Evolutionary conservation across 2,888 invertebrate genomes (phyloP), one percentile per base, ranked within the genome.

Genomic region (Ennomos quercinarius): DNA sequence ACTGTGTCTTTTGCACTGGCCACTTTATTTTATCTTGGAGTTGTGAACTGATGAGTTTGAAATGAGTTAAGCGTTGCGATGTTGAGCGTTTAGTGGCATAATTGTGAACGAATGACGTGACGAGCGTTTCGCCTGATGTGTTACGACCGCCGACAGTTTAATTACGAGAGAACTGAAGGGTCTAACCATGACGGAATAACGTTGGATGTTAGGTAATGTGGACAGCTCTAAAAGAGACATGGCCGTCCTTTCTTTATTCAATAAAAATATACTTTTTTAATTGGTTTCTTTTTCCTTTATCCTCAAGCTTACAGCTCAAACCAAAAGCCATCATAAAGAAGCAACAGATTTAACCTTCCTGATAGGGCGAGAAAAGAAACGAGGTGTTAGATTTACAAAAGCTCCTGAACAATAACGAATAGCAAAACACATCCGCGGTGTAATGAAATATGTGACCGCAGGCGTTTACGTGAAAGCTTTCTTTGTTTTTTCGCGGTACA

Each of bases 401-500:
- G 70, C 78, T 79, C 83, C 81, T 81, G 75, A 69, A 72, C 62
- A 70, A 76, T 77, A 74, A 72, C 70, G 63, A 56, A 68, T 63
- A 74, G 80, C 82, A 81, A 78, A 69, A 68, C 70, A 71, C 68
- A 72, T 70, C 66, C 67, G 68, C 61, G 66, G 54, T 65, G 71
- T 73, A 77, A 78, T 79, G 75, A 79, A 79, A 78, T 78, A 80
- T 78, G 72, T 76, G 72, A 70, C 79, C 77, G 75, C 77, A 77
- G 77, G 79, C 78, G 77, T 66, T 71, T 65, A 64, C 68, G 67
- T 60, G 70, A 71, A 71, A 66, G 62, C 69, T 68, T 74, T 70
- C 66, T 52, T 68, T 71, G 67, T 71, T 63, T 67, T 55, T 53
- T 52, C 51, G 48, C 40, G 46, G 56, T 51, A 52, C 64, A 61